Conservation (phyloP, 1,140 invertebrate species). For the Hylaeus anthracinus region DNA sequence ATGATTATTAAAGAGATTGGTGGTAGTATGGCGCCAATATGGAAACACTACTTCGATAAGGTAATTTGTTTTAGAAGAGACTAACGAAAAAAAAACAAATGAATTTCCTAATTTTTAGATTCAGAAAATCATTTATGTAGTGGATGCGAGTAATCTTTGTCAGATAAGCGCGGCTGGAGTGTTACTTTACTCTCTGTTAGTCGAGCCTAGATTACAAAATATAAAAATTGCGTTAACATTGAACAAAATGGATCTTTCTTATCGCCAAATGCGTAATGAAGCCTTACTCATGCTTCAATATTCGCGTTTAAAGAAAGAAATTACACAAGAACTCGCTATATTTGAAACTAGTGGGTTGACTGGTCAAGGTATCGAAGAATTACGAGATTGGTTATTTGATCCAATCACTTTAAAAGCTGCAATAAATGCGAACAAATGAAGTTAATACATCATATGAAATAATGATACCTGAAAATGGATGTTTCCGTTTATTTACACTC, state of each 20-base stretch:
- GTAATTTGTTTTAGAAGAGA: slow-evolving; percentile 68
- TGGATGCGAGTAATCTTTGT: slow-evolving; percentile 90
- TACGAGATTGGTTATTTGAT: slow-evolving; percentile 84
- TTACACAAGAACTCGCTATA: slow-evolving; percentile 84
- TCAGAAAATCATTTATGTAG: slow-evolving; percentile 87
- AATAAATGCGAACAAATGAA: slow-evolving; percentile 51
- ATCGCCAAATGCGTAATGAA: slow-evolving; percentile 91
- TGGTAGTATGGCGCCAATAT: slow-evolving; percentile 89
- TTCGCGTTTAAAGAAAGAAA: slow-evolving; percentile 84
- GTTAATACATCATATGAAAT: background rate
- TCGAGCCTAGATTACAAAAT: slow-evolving; percentile 84
- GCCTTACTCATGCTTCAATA: slow-evolving; percentile 89
- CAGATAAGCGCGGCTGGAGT: slow-evolving; percentile 91
- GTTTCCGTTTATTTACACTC: slow-evolving; percentile 67
- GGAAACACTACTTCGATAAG: slow-evolving; percentile 87
- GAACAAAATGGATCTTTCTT: slow-evolving; percentile 91
- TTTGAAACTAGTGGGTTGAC: slow-evolving; percentile 88
- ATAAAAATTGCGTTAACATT: slow-evolving; percentile 87
- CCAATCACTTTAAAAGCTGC: slow-evolving; percentile 61
- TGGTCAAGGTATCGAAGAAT: slow-evolving; percentile 85
- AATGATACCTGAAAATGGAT: slow-evolving; percentile 37
- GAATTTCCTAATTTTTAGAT: slow-evolving; percentile 48
- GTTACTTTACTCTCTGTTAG: slow-evolving; percentile 87
- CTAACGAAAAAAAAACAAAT: background rate
- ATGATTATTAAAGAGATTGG: slow-evolving; percentile 85